Evolutionary conservation across 2,888 invertebrate genomes (phyloP), one percentile per base, ranked within the genome.

Genomic region (Dicranocentrus wangi): DNA sequence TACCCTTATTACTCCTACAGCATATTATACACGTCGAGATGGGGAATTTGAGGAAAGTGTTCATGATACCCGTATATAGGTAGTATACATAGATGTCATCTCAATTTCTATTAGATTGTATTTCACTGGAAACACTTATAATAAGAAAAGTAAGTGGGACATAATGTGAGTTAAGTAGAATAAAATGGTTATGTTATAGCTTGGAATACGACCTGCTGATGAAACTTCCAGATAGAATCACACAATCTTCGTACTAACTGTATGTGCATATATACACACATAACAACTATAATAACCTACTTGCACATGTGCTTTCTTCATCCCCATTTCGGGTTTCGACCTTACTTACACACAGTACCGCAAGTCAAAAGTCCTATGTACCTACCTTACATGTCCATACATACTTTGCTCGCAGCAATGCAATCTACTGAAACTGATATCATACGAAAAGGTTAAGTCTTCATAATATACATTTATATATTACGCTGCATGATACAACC

Each of bases 151-250:
- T 32, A 32, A 51, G 51, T 51, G 19, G 17, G 2, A 43, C 17
- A 51, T 51, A 51, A 51, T 51, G 51, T 51, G 19, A 17, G 32
- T 32, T 32, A 32, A 32, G 32, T 10, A 32, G 32, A 32, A 32
- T 3, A 32, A 32, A 32, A 32, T 32, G 32, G 32, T 47, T 47
- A 47, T 60, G 60, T 13, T 25, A 60, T n/a, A 13, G 27, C 60
- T 60, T n/a, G 13, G 60, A 60, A 15, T 28, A 60, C 28, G 60
- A 60, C 60, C 60, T 53, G 15, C 61, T 61, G 61, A 61, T 61
- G 61, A 61, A 61, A 55, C 53, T 53, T 53, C 21, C 1, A 53
- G 53, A 53, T 53, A 21, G 53, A 17, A 55, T 55, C 47, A 3
- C 47, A 47, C 47, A 47, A 47, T 39, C 5, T 39, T 39, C n/a